Evolutionary conservation across 30 jellyfish, hydroid and myxozoan genomes (phyloP).

Genomic region (Turritopsis rubra): DNA sequence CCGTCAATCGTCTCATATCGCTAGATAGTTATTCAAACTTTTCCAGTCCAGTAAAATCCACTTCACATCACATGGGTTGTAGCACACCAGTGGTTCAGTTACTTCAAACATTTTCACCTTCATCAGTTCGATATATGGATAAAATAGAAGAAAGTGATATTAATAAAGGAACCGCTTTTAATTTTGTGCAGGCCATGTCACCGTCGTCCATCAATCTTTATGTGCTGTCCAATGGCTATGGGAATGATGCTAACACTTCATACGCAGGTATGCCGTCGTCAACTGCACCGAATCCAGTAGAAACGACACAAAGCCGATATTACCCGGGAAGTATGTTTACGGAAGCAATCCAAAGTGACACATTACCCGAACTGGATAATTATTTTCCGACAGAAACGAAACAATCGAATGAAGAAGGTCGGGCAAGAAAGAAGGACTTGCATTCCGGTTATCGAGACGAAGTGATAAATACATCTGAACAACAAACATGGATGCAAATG

Average conservation of each 20-base stretch:
- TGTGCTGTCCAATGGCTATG: background rate
- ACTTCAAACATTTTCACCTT: conserved; percentile 7
- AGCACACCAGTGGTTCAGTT: background rate
- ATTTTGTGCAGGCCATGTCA: background rate
- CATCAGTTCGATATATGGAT: conserved; percentile 39
- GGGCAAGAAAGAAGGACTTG: background rate
- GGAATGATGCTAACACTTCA: background rate
- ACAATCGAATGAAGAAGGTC: background rate
- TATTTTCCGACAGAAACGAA: background rate
- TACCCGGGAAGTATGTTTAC: conserved; percentile 33
- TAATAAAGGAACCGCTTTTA: background rate
- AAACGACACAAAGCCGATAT: background rate
- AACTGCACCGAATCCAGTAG: background rate
- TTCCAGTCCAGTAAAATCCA: conserved; percentile 3
- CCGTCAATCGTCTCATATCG: conserved; percentile 9
- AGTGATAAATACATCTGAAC: conserved; percentile 1
- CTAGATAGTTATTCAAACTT: background rate
- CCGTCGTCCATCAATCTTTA: background rate
- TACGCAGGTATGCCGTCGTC: background rate
- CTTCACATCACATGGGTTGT: background rate
- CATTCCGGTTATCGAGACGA: conserved; percentile 2
- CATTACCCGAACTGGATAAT: background rate
- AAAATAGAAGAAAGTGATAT: background rate
- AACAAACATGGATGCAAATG: background rate
- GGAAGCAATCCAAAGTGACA: conserved; percentile 1